These are phyloP conservation scores for Amphiprion percula DNA, from an alignment of 2,113 vertebrate species.

Conservation along the genomic window DNA sequence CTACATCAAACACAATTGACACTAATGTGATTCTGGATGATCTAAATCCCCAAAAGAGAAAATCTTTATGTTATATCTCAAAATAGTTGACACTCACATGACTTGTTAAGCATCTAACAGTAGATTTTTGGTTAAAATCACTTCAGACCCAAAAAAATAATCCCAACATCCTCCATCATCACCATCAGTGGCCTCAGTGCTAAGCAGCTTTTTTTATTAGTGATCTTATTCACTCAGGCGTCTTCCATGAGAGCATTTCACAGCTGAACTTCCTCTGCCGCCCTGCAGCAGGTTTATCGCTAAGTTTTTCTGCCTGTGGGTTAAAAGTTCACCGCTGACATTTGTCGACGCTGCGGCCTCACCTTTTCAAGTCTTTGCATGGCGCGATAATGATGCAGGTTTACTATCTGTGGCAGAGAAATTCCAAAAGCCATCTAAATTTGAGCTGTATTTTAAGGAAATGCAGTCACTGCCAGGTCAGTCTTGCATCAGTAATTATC, in stretches of 20 bases:
- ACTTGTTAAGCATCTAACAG: too few relatives aligned
- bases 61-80: neutral
- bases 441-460: conserved; percentile 31
- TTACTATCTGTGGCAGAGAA: conserved; percentile 5
- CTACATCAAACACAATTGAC: too few relatives aligned
- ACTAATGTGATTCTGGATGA: neutral
- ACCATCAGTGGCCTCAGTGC: neutral
- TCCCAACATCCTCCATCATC: neutral
- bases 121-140: too few relatives aligned
- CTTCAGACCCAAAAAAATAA: neutral
- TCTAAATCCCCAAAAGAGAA: neutral
- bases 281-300: neutral
- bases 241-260: conserved; percentile 6
- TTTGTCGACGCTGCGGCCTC: neutral
- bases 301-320: neutral
- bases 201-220: neutral
- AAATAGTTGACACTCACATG: neutral
- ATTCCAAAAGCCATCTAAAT: conserved; percentile 5
- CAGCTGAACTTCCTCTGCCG: neutral
- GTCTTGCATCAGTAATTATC: conserved; percentile 61
- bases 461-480: conserved; percentile 25
- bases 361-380: neutral
- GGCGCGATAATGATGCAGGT: neutral
- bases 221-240: neutral
- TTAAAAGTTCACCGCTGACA: conserved; percentile 1